Base-by-base conservation (phyloP, 2,113 vertebrate species). In the Mustelus asterias region DNA sequence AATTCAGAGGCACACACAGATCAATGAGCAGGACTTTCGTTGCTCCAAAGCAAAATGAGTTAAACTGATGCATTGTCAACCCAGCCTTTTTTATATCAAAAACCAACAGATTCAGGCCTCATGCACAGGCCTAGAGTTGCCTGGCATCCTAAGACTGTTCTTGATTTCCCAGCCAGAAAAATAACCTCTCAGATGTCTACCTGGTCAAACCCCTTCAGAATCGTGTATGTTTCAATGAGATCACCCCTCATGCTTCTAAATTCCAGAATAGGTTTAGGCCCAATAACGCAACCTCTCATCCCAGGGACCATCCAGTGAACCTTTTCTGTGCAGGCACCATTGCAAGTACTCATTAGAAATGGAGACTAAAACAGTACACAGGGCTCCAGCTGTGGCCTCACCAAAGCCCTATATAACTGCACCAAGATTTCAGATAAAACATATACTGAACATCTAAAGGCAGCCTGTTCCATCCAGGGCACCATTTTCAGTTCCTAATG, bases 401-500 rank as follows among this genome's bases (percentile, higher is more conserved):
- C 9, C 72, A 76, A 76, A 76, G 72, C 29, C 0, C 29, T 33
- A 33, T 76, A 11, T 33, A 76, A 76, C 33, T 11, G 29, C 11
- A 11, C 9, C 70, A 72, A 72, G 9, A 13, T n/a, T n/a, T n/a
- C n/a, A n/a, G n/a, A n/a, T 89, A 58, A 60, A 95, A 8, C 93
- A 48, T 14, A 0, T 95, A 72, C 41, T 72, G 65, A 48, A 95
- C 67, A 48, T 72, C 67, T 95, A 70, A 41, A 48, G 72, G 41
- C 24, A 48, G 37, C 41, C 2, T 29, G 65, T 72, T 95, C 10
- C 37, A 48, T 48, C 11, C 18, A 95, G 37, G 0, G 33, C 37
- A 22, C 10, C 6, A 70, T 58, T 96, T 96, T 99, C 98, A 99
- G 97, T 97, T 98, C 96, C 98, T 97, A 97, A 99, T 99, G 96